Conservation (phyloP, 2,797 vertebrate genomes). For the Arctocebus calabarensis region DNA sequence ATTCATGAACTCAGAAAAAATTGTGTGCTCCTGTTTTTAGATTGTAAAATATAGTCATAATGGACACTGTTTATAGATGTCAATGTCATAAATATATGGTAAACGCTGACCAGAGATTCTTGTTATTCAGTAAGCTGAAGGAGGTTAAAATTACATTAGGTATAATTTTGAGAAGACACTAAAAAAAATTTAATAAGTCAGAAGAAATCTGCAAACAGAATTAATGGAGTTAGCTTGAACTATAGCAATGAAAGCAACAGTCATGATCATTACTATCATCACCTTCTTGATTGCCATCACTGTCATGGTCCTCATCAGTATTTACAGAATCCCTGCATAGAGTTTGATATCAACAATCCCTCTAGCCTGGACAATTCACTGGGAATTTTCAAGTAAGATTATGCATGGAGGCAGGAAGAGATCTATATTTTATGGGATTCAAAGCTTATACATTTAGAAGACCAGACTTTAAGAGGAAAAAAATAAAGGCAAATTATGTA, state of each 20-base stretch:
- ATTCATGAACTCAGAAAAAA: neutral
- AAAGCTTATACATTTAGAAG: neutral
- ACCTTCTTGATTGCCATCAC: neutral
- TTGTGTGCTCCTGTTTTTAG: neutral
- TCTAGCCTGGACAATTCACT: neutral
- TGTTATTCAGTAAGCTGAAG: neutral
- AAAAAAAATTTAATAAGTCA: neutral
- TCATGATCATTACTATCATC: neutral
- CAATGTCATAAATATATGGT: neutral
- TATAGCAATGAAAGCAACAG: neutral
- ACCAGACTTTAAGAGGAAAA: neutral
- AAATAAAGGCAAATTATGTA: neutral
- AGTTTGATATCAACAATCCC: neutral
- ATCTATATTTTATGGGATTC: neutral
- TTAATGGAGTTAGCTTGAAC: neutral
- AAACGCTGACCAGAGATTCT: neutral
- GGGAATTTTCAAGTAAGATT: neutral
- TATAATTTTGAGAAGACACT: neutral
- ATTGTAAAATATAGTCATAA: neutral
- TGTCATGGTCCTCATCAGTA: neutral
- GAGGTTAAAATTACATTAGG: neutral
- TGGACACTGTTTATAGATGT: neutral
- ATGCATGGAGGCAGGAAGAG: neutral
- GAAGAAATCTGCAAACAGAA: neutral
- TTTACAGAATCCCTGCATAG: neutral